Conservation (phyloP, 1,140 invertebrate genomes). For the Penaeus indicus region DNA sequence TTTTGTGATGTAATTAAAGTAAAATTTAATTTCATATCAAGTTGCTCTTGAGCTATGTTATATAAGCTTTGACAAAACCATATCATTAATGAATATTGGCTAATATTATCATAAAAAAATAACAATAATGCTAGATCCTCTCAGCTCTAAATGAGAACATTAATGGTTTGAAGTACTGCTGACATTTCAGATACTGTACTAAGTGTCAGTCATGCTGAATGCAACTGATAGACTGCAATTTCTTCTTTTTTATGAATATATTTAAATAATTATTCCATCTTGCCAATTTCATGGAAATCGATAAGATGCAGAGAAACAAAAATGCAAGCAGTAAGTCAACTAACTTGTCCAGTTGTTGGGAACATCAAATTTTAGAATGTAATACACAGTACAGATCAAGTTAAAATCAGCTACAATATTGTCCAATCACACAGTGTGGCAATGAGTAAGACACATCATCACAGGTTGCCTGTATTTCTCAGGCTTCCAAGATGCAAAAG, state of each 20-base stretch:
- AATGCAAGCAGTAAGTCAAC: constrained; percentile 50
- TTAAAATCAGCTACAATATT: constrained; percentile 56
- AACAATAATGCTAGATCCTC: not conserved
- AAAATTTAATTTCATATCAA: too few relatives aligned
- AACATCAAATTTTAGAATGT: constrained; percentile 54
- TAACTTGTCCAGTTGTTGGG: constrained; percentile 48
- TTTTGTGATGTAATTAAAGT: too few relatives aligned
- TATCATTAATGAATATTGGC: too few relatives aligned
- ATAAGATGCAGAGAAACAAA: constrained; percentile 19
- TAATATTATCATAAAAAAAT: not conserved
- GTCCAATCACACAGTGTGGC: constrained; percentile 58
- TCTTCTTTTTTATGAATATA: not conserved
- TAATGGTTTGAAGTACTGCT: constrained; percentile 34
- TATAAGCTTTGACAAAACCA: too few relatives aligned
- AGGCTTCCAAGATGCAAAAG: constrained; percentile 55
- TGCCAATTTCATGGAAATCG: constrained; percentile 21
- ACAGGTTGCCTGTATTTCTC: constrained; percentile 54
- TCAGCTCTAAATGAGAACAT: constrained; percentile 40
- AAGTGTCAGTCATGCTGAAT: not conserved
- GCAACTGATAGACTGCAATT: too few relatives aligned
- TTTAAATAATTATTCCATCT: not conserved
- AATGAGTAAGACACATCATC: constrained; percentile 63
- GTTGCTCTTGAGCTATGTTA: too few relatives aligned
- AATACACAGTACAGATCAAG: constrained; percentile 52
- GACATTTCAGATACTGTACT: constrained; percentile 38